Percentiles rank a stretch among this genome's conserved stretches.
phyloP scores from a whole-genome alignment of 2,888 invertebrate genomes.

The Macaria notata region DNA sequence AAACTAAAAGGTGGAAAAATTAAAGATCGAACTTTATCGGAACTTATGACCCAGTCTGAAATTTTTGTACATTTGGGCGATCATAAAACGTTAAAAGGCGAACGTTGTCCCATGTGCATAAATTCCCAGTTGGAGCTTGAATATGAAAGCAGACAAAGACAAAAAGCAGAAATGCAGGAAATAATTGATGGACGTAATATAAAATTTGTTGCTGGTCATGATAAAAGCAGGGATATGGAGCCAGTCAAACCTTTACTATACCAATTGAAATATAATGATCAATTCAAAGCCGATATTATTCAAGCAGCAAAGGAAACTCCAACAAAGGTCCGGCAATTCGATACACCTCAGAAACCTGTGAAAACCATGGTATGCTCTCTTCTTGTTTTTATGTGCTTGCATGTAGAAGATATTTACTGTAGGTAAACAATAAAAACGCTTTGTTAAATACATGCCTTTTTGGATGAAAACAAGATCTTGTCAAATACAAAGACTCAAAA shows the following conservation, averaged over 20 bases:
- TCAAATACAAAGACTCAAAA: too few relatives aligned
- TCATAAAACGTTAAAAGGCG: not conserved
- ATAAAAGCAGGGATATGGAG: constrained; percentile 28
- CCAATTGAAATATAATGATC: constrained; percentile 36
- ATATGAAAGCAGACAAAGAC: constrained; percentile 3
- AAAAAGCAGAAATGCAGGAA: not conserved
- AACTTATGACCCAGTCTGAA: constrained; percentile 2
- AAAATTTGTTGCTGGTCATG: not conserved
- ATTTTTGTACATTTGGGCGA: not conserved
- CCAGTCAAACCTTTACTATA: constrained; percentile 40
- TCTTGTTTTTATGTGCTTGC: not conserved
- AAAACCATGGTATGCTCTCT: constrained; percentile 13
- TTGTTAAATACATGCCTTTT: too few relatives aligned
- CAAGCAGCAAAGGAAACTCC: constrained; percentile 5
- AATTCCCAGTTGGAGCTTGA: constrained; percentile 7
- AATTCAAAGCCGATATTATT: constrained; percentile 13
- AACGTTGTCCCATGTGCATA: constrained; percentile 1
- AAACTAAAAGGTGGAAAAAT: not conserved
- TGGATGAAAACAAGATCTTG: too few relatives aligned
- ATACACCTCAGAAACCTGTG: constrained; percentile 9
- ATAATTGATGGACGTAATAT: constrained; percentile 1
- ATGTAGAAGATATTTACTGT: too few relatives aligned
- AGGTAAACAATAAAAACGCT: too few relatives aligned
- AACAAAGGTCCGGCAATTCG: not conserved
- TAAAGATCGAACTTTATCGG: constrained; percentile 2